These are phyloP conservation scores for Gavialis gangeticus DNA, from an alignment of 2,113 vertebrate species.

Conservation along the genomic window DNA sequence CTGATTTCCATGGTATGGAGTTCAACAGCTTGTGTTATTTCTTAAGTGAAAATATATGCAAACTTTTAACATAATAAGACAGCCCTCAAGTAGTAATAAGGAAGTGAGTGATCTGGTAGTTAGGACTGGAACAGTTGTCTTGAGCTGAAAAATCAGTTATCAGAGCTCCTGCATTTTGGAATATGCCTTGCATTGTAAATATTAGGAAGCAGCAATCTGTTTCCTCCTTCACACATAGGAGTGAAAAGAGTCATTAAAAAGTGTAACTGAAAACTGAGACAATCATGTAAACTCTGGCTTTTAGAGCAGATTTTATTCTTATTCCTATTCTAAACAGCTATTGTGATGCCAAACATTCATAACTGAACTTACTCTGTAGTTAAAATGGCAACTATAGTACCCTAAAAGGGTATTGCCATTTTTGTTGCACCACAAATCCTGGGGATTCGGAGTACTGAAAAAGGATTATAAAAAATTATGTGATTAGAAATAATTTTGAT, in stretches of 20 bases:
- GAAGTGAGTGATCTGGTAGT: background rate
- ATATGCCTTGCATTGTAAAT: background rate
- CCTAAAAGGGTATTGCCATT: background rate
- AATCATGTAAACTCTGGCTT: constrained; percentile 14
- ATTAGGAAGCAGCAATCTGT: constrained; percentile 5
- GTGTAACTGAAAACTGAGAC: constrained; percentile 32
- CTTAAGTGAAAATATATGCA: background rate
- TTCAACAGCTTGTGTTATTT: background rate
- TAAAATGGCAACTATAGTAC: background rate
- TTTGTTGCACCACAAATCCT: background rate
- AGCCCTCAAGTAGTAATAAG: background rate
- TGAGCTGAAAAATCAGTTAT: constrained; percentile 14
- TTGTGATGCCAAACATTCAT: background rate
- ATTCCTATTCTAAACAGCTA: background rate
- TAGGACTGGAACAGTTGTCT: background rate
- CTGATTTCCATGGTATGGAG: background rate
- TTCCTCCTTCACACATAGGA: background rate
- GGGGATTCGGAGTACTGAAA: background rate
- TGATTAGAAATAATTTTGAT: background rate
- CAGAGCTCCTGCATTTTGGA: background rate
- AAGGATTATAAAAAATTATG: background rate
- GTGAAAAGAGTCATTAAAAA: constrained; percentile 35
- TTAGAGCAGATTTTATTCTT: background rate
- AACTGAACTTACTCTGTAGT: background rate
- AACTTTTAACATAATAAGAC: background rate